Percentiles rank a stretch among this genome's conserved stretches.
phyloP scores from a whole-genome alignment of 2,113 vertebrate species.

The Haliaeetus leucogaster region DNA sequence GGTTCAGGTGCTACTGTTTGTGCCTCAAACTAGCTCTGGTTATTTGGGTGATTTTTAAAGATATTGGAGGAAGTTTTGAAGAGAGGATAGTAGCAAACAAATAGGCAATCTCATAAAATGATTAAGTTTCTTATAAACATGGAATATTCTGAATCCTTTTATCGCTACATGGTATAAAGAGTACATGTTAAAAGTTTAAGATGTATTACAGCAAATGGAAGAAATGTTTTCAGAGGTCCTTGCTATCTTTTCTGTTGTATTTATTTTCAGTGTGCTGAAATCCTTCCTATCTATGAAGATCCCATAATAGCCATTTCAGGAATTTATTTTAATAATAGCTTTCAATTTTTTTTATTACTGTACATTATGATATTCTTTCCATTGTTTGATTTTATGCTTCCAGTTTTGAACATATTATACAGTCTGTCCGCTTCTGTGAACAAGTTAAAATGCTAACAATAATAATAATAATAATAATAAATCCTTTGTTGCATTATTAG shows the following conservation, averaged over 20 bases:
- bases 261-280: neutral
- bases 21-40: neutral
- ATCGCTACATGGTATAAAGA: neutral
- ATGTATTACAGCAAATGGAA: neutral
- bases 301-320: neutral
- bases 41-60: neutral
- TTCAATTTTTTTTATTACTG: neutral
- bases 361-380: neutral
- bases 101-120: neutral
- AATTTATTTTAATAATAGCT: neutral
- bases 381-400: neutral
- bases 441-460: neutral
- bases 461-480: neutral
- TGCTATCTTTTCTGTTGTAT: neutral
- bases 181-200: neutral
- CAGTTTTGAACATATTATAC: neutral
- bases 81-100: neutral
- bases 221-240: neutral
- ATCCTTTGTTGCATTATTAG: neutral
- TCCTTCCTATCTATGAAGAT: neutral
- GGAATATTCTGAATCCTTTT: neutral
- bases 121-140: neutral
- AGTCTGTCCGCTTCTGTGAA: neutral
- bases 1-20: neutral
- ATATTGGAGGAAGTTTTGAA: neutral